Percentiles rank a stretch among this genome's conserved stretches.
These are phyloP conservation scores for Diplodus puntazzo DNA, from an alignment of 2,797 vertebrate genomes.

Conservation along the genomic window DNA sequence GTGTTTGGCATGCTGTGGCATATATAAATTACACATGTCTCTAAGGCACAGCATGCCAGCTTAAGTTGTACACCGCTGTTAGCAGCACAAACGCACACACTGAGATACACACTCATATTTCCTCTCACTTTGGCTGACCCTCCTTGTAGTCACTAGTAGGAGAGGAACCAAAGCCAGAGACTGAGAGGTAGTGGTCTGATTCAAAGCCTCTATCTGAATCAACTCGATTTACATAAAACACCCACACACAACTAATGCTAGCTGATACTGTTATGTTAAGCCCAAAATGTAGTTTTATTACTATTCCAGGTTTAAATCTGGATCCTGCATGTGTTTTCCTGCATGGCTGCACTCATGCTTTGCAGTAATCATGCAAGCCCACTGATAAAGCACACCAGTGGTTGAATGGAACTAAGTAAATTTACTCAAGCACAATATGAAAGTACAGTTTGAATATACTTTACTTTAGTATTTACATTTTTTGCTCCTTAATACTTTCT, in stretches of 20 bases:
- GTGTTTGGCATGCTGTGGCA: conserved; percentile 40
- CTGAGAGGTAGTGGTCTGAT: conserved; percentile 41
- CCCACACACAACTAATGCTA: conserved; percentile 31
- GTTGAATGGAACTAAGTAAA: too few relatives aligned
- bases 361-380: conserved; percentile 11
- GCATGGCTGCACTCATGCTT: neutral
- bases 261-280: conserved; percentile 7
- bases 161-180: conserved; percentile 45
- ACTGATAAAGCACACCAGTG: conserved; percentile 5
- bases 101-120: conserved; percentile 47
- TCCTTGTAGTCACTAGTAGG: conserved; percentile 16
- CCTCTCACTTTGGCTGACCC: conserved; percentile 65
- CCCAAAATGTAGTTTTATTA: too few relatives aligned
- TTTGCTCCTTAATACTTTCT: too few relatives aligned
- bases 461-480: too few relatives aligned
- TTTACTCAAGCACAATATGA: too few relatives aligned
- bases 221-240: conserved; percentile 35
- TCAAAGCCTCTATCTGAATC: conserved; percentile 44
- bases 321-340: conserved; percentile 17
- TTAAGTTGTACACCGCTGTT: conserved; percentile 28
- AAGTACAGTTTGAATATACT: too few relatives aligned
- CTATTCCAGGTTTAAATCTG: neutral
- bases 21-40: conserved; percentile 59
- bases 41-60: conserved; percentile 18
- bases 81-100: conserved; percentile 35